These are phyloP conservation scores for Serrognathus titanus DNA, from an alignment of 2,888 invertebrate genomes.

Conservation along the genomic window DNA sequence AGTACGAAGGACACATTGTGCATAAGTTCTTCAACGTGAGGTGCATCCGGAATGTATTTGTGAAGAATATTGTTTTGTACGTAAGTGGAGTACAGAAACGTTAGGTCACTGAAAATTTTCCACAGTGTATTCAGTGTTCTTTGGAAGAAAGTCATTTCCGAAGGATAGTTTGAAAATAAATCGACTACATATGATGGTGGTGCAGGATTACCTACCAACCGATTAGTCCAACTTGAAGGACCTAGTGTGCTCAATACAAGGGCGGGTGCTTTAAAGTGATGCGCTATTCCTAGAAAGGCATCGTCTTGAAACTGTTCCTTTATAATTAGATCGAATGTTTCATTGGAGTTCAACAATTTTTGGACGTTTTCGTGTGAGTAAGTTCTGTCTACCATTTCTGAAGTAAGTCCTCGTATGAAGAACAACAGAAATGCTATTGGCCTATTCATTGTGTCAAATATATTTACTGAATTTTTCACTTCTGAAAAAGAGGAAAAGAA, in stretches of 20 bases:
- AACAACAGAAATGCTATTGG: neutral
- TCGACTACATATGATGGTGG: constrained; percentile 52
- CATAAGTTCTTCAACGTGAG: constrained; percentile 29
- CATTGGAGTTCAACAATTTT: constrained; percentile 37
- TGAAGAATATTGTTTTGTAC: constrained; percentile 31
- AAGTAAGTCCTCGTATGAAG: neutral
- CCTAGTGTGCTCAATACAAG: constrained; percentile 45
- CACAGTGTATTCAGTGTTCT: constrained; percentile 52
- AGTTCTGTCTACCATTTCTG: constrained; percentile 32
- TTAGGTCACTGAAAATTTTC: constrained; percentile 33
- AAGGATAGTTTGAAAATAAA: constrained; percentile 42
- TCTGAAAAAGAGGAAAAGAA: no score
- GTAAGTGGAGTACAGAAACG: constrained; percentile 32
- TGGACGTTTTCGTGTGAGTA: constrained; percentile 41
- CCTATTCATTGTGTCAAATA: neutral
- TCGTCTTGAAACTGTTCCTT: constrained; percentile 52
- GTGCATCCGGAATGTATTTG: constrained; percentile 34
- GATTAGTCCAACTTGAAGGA: constrained; percentile 46
- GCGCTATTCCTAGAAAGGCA: constrained; percentile 43
- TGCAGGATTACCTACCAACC: constrained; percentile 48
- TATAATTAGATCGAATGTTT: constrained; percentile 41
- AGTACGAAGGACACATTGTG: constrained; percentile 35
- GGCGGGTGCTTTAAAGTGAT: constrained; percentile 38
- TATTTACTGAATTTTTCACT: neutral
- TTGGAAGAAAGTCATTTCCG: constrained; percentile 53